Percentiles rank a stretch among this genome's conserved stretches.
phyloP scores from a whole-genome alignment of 1,140 invertebrate species.

The Aphelinus atriplicis region DNA sequence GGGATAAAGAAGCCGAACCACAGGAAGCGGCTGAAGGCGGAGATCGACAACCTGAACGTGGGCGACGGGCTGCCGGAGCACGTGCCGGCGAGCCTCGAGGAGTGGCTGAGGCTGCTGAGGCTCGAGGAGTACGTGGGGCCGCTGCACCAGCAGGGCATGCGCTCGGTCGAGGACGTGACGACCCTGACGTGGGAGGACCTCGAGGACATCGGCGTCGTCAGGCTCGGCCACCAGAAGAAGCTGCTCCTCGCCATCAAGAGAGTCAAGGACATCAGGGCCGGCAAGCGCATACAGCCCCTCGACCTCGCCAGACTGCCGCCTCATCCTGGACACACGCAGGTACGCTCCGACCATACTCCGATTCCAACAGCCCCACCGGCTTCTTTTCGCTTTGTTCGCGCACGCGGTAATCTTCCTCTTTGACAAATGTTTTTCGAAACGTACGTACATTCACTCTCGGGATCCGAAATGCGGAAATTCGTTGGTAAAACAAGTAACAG shows the following conservation, averaged over 20 bases:
- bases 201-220: slow-evolving; percentile 97
- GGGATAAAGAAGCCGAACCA: slow-evolving; percentile 97
- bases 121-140: slow-evolving; percentile 92
- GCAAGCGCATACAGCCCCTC: slow-evolving; percentile 79
- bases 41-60: slow-evolving; percentile 94
- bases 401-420: too few species aligned
- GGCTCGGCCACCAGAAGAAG: slow-evolving; percentile 97
- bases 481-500: too few species aligned
- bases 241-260: slow-evolving; percentile 96
- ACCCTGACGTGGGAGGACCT: slow-evolving; percentile 98
- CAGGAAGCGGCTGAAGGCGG: slow-evolving; percentile 93
- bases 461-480: too few species aligned
- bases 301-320: slow-evolving; percentile 70
- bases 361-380: too few species aligned
- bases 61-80: slow-evolving; percentile 93
- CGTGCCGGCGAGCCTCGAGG: slow-evolving; percentile 89
- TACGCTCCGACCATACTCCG: slow-evolving; percentile 29
- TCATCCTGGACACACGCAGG: slow-evolving; percentile 66
- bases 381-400: too few species aligned
- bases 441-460: not conserved
- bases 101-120: slow-evolving; percentile 91
- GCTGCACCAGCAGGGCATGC: slow-evolving; percentile 91
- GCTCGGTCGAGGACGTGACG: slow-evolving; percentile 89
- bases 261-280: slow-evolving; percentile 92
- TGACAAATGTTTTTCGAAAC: too few species aligned